Conservation (phyloP, 2,113 vertebrate genomes). For the Pandion haliaetus region DNA sequence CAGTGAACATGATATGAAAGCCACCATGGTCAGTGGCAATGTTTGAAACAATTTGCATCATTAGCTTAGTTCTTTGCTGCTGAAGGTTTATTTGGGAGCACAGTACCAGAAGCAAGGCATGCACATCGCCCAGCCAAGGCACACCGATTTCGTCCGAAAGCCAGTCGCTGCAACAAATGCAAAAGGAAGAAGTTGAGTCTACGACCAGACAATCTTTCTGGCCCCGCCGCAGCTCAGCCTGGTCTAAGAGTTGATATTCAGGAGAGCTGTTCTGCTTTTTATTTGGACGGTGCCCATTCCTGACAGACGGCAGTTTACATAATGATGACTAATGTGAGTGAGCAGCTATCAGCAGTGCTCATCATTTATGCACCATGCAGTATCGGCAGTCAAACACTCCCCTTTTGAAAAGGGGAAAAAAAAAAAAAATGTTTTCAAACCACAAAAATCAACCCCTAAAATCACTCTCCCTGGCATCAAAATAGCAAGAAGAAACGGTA, state of each 20-base stretch:
- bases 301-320: slow-evolving; percentile 44
- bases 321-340: slow-evolving; percentile 53
- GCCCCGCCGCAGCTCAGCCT: background rate
- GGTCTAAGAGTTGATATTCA: background rate
- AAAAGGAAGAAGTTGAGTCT: background rate
- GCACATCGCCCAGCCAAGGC: background rate
- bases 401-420: background rate
- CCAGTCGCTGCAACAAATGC: fast-evolving
- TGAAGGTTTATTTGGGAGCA: background rate
- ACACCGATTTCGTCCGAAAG: background rate
- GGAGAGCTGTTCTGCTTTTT: background rate
- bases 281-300: background rate
- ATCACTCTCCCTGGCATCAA: background rate
- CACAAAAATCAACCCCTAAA: background rate
- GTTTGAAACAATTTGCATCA: background rate
- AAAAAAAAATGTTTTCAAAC: background rate
- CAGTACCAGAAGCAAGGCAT: background rate
- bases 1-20: background rate
- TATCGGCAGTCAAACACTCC: background rate
- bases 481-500: background rate
- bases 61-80: background rate
- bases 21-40: background rate
- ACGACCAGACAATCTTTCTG: background rate
- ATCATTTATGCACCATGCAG: background rate
- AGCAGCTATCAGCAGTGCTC: slow-evolving; percentile 49